Conservation (phyloP, 1,140 invertebrate genomes). For the Adelges cooleyi region DNA sequence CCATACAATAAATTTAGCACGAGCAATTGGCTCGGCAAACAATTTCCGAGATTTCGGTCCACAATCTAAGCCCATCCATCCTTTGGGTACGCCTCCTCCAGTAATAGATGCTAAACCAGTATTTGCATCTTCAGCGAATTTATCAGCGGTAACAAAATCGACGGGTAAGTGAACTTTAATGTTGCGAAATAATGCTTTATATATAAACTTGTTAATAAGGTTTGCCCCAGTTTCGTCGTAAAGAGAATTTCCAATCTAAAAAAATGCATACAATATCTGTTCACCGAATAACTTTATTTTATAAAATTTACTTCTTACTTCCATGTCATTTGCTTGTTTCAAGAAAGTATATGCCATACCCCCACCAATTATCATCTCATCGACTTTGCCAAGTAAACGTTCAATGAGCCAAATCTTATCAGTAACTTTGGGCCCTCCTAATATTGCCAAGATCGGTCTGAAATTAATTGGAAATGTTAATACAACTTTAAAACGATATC, state of each 20-base stretch:
- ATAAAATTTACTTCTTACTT: conserved; percentile 60
- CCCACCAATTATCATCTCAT: conserved; percentile 99
- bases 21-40: conserved; percentile 66
- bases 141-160: conserved; percentile 92
- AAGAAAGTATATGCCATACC: conserved; percentile 99
- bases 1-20: conserved; percentile 96
- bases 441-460: conserved; percentile 32
- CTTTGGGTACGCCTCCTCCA: conserved; percentile 78
- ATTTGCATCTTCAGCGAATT: conserved; percentile 85
- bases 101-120: conserved; percentile 65
- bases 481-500: background rate
- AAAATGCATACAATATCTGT: conserved; percentile 34
- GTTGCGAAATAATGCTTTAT: conserved; percentile 85
- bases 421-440: conserved; percentile 75
- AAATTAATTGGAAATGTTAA: background rate
- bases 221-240: conserved; percentile 92
- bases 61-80: conserved; percentile 88
- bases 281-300: no score
- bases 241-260: conserved; percentile 82
- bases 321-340: conserved; percentile 84
- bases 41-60: conserved; percentile 71
- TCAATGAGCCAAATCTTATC: conserved; percentile 99
- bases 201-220: conserved; percentile 80
- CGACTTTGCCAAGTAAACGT: conserved; percentile 93
- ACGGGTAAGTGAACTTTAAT: conserved; percentile 90